Evolutionary conservation across 2,888 invertebrate genomes (phyloP).

Genomic region (Acrocyrtus sp.): DNA sequence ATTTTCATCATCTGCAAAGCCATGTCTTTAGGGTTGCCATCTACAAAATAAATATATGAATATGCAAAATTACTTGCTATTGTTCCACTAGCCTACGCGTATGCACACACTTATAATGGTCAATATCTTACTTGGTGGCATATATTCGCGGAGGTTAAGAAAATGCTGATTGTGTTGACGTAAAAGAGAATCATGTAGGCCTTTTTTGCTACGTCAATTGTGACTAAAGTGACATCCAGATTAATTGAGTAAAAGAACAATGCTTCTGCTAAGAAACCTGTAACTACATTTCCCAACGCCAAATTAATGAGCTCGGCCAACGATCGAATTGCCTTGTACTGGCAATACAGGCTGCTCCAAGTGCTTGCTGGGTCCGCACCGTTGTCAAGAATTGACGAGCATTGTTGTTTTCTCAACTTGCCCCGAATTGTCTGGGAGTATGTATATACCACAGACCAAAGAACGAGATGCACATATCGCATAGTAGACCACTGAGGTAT

Average conservation of each 20-base stretch:
- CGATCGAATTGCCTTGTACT: slow-evolving; percentile 14
- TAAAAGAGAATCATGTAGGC: slow-evolving; percentile 23
- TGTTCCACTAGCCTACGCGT: neutral
- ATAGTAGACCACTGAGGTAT: slow-evolving; percentile 6
- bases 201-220: slow-evolving; percentile 14
- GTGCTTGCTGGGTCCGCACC: no score
- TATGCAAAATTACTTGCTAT: neutral
- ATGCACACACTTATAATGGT: neutral
- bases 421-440: slow-evolving; percentile 1
- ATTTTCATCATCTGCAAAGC: neutral
- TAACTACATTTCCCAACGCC: slow-evolving; percentile 7
- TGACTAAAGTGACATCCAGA: slow-evolving; percentile 19
- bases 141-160: slow-evolving; percentile 13
- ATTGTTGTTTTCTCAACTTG: neutral
- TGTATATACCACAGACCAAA: neutral
- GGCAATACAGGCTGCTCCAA: slow-evolving; percentile 3
- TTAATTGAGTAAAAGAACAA: slow-evolving; percentile 25
- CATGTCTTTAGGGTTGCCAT: slow-evolving; percentile 24
- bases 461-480: slow-evolving; percentile 9
- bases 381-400: neutral
- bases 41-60: slow-evolving; percentile 9
- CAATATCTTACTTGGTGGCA: slow-evolving; percentile 14
- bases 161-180: slow-evolving; percentile 9
- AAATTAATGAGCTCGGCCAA: slow-evolving; percentile 11
- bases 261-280: slow-evolving; percentile 23